phyloP scores from a whole-genome alignment of 2,888 invertebrate species.

The Erpobdella octoculata region DNA sequence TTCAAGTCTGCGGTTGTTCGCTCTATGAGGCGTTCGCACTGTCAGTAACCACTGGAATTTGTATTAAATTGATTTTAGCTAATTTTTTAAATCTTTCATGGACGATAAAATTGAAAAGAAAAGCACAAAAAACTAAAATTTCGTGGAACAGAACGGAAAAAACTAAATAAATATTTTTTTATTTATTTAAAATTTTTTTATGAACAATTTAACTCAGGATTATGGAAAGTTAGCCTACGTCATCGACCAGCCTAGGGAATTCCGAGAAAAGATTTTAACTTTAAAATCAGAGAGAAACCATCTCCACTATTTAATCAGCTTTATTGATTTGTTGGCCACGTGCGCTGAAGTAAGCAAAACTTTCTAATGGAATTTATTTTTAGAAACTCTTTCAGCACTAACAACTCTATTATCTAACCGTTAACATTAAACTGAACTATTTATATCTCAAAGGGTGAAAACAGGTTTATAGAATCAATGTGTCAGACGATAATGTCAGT shows the following conservation, averaged over 20 bases:
- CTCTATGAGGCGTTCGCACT: no score
- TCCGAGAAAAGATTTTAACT: constrained; percentile 45
- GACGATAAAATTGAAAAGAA: no score
- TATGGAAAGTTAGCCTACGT: constrained; percentile 42
- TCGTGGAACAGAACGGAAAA: neutral
- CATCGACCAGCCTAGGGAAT: constrained; percentile 40
- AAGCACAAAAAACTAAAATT: no score
- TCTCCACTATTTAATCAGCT: constrained; percentile 40
- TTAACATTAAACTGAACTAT: neutral
- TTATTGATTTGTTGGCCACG: constrained; percentile 41
- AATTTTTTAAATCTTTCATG: no score
- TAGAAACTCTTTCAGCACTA: neutral
- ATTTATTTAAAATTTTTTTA: neutral
- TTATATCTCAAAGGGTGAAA: constrained; percentile 42
- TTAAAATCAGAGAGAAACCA: constrained; percentile 35
- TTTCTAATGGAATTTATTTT: neutral
- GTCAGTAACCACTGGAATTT: no score
- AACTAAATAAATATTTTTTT: neutral
- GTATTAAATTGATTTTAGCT: no score
- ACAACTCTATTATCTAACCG: neutral
- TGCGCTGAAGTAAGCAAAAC: constrained; percentile 39
- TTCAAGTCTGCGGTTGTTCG: no score
- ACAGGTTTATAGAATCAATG: constrained; percentile 46
- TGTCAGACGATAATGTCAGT: constrained; percentile 44
- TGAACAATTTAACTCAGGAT: no score